Percentiles rank a stretch among this genome's conserved stretches.
phyloP scores from a whole-genome alignment of 2,888 invertebrate genomes.

The Tiphia femorata region DNA sequence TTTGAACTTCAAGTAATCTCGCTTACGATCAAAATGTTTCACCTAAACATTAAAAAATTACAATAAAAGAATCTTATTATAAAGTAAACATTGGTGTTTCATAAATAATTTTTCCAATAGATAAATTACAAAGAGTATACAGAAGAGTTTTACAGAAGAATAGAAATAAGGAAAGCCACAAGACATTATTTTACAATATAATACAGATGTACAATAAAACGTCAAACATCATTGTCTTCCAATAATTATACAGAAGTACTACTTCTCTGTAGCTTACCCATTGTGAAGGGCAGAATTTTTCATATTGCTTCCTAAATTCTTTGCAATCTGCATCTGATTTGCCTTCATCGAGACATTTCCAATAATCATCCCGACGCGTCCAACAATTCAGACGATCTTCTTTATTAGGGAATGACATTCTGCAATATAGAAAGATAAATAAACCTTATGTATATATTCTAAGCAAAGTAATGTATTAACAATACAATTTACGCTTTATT shows the following conservation, averaged over 20 bases:
- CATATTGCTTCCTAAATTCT: conserved; percentile 80
- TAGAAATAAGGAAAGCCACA: not conserved
- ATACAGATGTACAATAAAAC: not conserved
- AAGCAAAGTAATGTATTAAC: no score
- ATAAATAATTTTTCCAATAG: no score
- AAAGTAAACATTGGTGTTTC: not conserved
- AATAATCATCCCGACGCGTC: conserved; percentile 87
- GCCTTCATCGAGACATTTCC: conserved; percentile 87
- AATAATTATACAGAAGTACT: not conserved
- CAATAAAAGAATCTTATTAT: no score
- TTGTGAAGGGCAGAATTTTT: conserved; percentile 82
- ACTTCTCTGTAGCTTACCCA: conserved; percentile 76
- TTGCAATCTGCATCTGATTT: conserved; percentile 78
- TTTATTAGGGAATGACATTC: conserved; percentile 87
- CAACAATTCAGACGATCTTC: conserved; percentile 86
- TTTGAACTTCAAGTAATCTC: conserved; percentile 89
- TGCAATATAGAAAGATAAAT: conserved; percentile 41
- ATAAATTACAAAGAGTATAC: conserved; percentile 21
- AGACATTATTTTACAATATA: not conserved
- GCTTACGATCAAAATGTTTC: conserved; percentile 92
- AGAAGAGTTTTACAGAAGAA: not conserved
- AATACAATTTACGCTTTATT: no score
- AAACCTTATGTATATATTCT: no score
- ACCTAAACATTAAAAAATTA: conserved; percentile 70
- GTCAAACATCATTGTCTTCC: not conserved